phyloP scores from a whole-genome alignment of 2,797 vertebrate genomes.

The Podargus strigoides region DNA sequence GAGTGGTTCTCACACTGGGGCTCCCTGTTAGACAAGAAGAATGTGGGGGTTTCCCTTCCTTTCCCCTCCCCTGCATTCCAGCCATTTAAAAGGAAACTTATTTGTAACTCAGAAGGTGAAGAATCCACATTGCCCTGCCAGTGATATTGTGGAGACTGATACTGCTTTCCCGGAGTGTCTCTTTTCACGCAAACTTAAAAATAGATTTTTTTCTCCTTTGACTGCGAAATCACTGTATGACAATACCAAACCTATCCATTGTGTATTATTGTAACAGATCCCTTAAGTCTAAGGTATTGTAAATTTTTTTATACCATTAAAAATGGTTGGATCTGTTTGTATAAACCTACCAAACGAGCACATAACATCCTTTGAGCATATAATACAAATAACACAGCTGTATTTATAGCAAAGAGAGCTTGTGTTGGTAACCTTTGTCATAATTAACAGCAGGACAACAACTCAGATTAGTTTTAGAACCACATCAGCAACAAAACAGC shows the following conservation, averaged over 20 bases:
- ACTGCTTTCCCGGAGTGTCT: neutral
- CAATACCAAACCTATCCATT: neutral
- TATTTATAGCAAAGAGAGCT: neutral
- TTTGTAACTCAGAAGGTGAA: constrained; percentile 16
- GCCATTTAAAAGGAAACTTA: constrained; percentile 12
- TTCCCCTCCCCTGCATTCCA: constrained; percentile 35
- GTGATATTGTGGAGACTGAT: neutral
- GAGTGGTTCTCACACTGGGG: constrained; percentile 29
- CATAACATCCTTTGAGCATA: neutral
- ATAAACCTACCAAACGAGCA: neutral
- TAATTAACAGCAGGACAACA: constrained; percentile 17
- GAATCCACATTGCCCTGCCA: neutral
- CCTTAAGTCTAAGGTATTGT: neutral
- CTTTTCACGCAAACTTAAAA: neutral
- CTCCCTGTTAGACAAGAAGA: constrained; percentile 24
- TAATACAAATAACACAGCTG: neutral
- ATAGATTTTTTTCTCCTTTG: neutral
- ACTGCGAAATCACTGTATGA: neutral
- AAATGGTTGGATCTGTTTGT: neutral
- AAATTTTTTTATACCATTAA: neutral
- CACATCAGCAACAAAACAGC: constrained; percentile 7
- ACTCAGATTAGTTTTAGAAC: neutral
- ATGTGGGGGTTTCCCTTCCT: constrained; percentile 9
- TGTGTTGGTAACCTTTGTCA: neutral
- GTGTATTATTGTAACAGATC: constrained; percentile 3